Percentiles rank a stretch among this genome's conserved stretches.
Evolutionary conservation across 2,113 vertebrate genomes (phyloP).

Genomic region (Vulpes vulpes): DNA sequence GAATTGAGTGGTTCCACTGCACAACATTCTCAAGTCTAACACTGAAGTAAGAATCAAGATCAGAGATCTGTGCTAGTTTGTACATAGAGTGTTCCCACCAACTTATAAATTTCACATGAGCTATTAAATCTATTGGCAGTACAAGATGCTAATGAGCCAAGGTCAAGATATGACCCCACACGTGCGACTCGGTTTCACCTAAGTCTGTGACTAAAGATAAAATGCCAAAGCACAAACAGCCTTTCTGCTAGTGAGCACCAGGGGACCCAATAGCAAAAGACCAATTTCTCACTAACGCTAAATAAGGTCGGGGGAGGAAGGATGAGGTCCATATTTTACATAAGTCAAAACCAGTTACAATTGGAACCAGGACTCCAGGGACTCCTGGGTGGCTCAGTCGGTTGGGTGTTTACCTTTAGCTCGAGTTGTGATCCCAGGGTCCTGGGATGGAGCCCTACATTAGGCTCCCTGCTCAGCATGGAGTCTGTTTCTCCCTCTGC

Average conservation of each 20-base stretch:
- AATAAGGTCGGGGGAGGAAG: neutral
- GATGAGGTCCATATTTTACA: neutral
- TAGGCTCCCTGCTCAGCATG: too few relatives aligned
- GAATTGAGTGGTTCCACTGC: neutral
- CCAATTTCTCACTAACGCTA: too few relatives aligned
- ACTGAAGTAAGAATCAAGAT: neutral
- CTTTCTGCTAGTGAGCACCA: neutral
- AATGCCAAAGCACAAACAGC: neutral
- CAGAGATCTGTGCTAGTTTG: neutral
- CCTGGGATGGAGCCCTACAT: too few relatives aligned
- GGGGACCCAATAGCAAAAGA: neutral
- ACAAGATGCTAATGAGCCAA: neutral
- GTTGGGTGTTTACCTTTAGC: too few relatives aligned
- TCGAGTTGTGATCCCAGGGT: too few relatives aligned
- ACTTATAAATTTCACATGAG: neutral
- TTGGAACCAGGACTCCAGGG: neutral
- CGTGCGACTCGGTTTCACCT: neutral
- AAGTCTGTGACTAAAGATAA: neutral
- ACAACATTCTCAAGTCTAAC: neutral
- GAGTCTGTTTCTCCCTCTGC: too few relatives aligned
- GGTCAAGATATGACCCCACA: neutral
- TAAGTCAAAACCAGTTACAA: neutral
- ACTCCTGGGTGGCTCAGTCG: too few relatives aligned
- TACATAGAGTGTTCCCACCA: neutral
- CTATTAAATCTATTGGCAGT: neutral